These are phyloP conservation scores for Plagodis pulveraria DNA, from an alignment of 2,888 invertebrate genomes.

Conservation along the genomic window DNA sequence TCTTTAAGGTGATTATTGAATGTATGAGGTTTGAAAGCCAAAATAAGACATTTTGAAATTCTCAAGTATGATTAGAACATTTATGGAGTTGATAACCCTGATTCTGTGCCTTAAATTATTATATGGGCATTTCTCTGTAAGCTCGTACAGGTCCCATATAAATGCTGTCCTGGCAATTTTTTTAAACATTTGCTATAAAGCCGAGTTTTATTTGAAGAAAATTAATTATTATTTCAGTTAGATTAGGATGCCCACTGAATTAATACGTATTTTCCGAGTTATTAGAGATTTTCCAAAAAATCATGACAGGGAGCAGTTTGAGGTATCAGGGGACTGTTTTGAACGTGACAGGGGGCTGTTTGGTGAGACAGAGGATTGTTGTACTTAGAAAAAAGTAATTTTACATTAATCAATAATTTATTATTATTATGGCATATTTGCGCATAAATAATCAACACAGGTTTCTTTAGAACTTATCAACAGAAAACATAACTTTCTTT, in stretches of 20 bases:
- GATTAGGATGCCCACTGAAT: neutral
- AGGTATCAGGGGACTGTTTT: no score
- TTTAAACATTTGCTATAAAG: neutral
- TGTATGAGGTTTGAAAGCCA: no score
- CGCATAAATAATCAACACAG: no score
- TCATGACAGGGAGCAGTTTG: no score
- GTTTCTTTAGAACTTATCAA: no score
- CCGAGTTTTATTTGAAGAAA: neutral
- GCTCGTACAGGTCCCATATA: neutral
- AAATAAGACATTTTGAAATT: no score
- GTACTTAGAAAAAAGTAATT: neutral
- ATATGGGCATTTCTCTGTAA: conserved; percentile 1
- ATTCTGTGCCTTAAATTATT: no score
- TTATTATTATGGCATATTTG: neutral
- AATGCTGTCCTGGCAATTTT: neutral
- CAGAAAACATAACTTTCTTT: no score
- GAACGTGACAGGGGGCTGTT: conserved; percentile 5
- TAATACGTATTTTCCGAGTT: neutral
- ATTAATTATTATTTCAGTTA: neutral
- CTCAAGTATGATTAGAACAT: no score
- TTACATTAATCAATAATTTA: neutral
- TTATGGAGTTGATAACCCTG: no score
- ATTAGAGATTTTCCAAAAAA: neutral
- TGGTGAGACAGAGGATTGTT: conserved; percentile 3
- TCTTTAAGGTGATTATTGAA: no score